A percentile compares a stretch with the other conserved stretches of the same genome.
Conservation (phyloP, 2,797 vertebrate species). For the Psittacula derbiana region DNA sequence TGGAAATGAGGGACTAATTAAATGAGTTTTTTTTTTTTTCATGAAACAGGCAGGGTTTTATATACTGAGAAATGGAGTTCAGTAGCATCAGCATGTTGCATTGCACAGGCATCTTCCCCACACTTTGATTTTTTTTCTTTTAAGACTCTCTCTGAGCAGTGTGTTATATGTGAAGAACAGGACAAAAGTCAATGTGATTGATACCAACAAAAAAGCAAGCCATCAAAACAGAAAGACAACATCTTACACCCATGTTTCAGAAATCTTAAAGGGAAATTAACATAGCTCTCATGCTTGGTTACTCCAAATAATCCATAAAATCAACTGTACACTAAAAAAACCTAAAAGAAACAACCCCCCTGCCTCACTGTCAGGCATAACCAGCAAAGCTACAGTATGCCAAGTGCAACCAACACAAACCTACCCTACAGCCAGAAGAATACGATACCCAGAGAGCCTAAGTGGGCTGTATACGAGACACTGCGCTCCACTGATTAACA, state of each 20-base stretch:
- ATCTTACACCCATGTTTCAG: not conserved
- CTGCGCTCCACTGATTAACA: not conserved
- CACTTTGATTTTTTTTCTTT: not conserved
- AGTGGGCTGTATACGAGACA: accelerated
- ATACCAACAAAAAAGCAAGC: not conserved
- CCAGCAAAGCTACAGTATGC: not conserved
- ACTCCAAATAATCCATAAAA: not conserved
- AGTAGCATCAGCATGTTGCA: not conserved
- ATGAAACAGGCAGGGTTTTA: not conserved
- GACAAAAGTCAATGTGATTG: not conserved
- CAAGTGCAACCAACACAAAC: not conserved
- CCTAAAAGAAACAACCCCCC: not conserved
- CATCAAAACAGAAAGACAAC: not conserved
- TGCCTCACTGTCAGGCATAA: not conserved
- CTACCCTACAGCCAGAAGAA: not conserved
- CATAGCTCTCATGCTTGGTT: not conserved
- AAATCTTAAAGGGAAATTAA: not conserved
- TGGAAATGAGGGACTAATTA: not conserved
- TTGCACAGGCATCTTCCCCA: not conserved
- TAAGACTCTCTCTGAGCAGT: not conserved
- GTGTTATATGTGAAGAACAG: not conserved
- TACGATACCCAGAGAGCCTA: not conserved
- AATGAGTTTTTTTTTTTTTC: not conserved
- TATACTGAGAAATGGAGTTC: not conserved
- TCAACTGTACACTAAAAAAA: not conserved